These are phyloP conservation scores for Murina feae DNA, from an alignment of 2,113 vertebrate species.

Conservation along the genomic window DNA sequence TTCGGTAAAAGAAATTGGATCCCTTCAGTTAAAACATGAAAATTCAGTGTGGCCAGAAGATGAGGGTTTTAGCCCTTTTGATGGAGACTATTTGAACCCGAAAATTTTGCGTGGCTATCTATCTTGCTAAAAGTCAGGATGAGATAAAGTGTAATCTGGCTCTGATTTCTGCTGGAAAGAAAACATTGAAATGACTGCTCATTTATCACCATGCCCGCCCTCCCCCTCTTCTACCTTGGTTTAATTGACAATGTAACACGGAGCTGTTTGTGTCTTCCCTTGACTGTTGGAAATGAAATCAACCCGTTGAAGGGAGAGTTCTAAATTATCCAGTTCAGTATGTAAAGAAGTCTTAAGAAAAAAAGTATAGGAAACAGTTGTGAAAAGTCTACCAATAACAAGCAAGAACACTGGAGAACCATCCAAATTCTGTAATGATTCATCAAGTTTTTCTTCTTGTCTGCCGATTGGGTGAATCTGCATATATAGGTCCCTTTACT, in stretches of 20 bases:
- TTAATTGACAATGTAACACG: slow-evolving; percentile 72
- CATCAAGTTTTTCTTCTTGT: neutral
- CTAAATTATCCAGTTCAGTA: slow-evolving; percentile 37
- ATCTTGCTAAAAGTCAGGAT: slow-evolving; percentile 83
- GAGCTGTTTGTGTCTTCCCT: slow-evolving; percentile 64
- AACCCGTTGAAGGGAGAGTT: slow-evolving; percentile 44
- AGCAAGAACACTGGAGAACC: neutral
- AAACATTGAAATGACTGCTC: slow-evolving; percentile 83
- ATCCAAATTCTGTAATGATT: neutral
- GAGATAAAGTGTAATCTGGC: slow-evolving; percentile 85
- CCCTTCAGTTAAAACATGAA: slow-evolving; percentile 40
- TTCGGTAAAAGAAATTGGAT: slow-evolving; percentile 39
- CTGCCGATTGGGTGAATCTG: neutral
- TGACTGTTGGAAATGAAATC: slow-evolving; percentile 61
- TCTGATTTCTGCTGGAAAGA: slow-evolving; percentile 85
- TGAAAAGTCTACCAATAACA: neutral
- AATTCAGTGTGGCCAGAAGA: neutral
- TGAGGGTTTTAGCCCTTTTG: slow-evolving; percentile 53
- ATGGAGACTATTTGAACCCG: slow-evolving; percentile 78
- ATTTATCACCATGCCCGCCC: slow-evolving; percentile 80
- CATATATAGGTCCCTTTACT: neutral
- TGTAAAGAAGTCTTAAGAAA: neutral
- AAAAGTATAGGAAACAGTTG: neutral
- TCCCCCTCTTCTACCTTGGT: slow-evolving; percentile 74
- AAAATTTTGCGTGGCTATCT: slow-evolving; percentile 80